These are phyloP conservation scores for Tenodera sinensis DNA, from an alignment of 2,888 invertebrate genomes.

Conservation along the genomic window DNA sequence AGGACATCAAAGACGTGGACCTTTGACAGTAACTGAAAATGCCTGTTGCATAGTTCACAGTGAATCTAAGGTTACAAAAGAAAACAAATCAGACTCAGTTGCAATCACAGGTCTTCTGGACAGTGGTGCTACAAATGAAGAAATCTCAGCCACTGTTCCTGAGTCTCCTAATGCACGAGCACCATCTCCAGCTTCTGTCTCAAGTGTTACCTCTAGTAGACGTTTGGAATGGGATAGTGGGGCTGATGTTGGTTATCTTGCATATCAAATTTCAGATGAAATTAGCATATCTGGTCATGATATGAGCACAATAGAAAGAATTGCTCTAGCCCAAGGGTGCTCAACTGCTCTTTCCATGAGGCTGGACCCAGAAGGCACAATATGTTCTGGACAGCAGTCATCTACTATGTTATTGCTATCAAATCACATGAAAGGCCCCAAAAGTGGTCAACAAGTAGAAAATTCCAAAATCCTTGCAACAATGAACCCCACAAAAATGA, in stretches of 20 bases:
- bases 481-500: neutral
- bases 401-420: neutral
- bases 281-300: conserved; percentile 4
- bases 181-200: conserved; percentile 60
- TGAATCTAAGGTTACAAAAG: neutral
- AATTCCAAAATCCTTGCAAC: neutral
- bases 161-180: conserved; percentile 41
- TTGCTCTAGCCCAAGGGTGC: conserved; percentile 51
- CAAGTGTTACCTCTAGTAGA: conserved; percentile 67
- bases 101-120: neutral
- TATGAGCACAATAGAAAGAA: conserved; percentile 60
- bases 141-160: conserved; percentile 30
- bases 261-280: neutral
- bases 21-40: neutral
- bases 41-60: too few relatives aligned
- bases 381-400: conserved; percentile 33
- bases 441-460: neutral
- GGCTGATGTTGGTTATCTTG: conserved; percentile 74
- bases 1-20: neutral
- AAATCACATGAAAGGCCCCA: neutral
- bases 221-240: conserved; percentile 85
- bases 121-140: conserved; percentile 35
- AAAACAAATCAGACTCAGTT: neutral
- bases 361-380: conserved; percentile 13
- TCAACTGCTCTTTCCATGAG: conserved; percentile 14